phyloP scores from a whole-genome alignment of 2,797 vertebrate genomes.

The Gobionotothen gibberifrons region DNA sequence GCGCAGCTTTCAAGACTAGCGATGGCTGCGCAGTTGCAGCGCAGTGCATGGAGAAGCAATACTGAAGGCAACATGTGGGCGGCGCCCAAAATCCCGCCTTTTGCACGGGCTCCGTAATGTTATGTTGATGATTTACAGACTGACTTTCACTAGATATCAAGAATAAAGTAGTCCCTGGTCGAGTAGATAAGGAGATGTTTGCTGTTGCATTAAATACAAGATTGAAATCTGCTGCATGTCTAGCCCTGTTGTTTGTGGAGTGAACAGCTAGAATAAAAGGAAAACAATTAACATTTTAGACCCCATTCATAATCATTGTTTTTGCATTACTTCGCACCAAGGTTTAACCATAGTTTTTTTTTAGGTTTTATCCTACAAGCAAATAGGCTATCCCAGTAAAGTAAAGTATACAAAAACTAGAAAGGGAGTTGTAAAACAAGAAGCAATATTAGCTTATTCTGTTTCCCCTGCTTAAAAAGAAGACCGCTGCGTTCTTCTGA shows the following conservation, averaged over 20 bases:
- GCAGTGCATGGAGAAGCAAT: background rate
- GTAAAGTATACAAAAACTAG: background rate
- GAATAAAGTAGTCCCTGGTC: background rate
- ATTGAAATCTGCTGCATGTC: background rate
- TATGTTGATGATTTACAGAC: slow-evolving; percentile 14
- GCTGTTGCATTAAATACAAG: background rate
- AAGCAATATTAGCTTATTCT: background rate
- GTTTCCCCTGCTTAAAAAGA: background rate
- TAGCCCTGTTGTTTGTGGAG: background rate
- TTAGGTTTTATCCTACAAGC: background rate
- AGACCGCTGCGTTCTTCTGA: slow-evolving; percentile 6
- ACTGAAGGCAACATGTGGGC: slow-evolving; percentile 18
- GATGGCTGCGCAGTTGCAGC: slow-evolving; percentile 40
- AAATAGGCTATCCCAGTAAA: background rate
- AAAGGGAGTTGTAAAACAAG: background rate
- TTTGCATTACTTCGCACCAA: background rate
- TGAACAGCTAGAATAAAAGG: background rate
- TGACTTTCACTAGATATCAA: background rate
- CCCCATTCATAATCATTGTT: background rate
- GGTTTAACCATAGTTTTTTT: too few species aligned
- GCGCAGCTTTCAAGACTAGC: background rate
- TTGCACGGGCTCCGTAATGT: background rate
- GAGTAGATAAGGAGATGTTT: background rate
- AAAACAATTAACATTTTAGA: background rate
- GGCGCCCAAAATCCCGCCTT: slow-evolving; percentile 53